phyloP scores from a whole-genome alignment of 2,888 invertebrate genomes.

The Drepana falcataria region DNA sequence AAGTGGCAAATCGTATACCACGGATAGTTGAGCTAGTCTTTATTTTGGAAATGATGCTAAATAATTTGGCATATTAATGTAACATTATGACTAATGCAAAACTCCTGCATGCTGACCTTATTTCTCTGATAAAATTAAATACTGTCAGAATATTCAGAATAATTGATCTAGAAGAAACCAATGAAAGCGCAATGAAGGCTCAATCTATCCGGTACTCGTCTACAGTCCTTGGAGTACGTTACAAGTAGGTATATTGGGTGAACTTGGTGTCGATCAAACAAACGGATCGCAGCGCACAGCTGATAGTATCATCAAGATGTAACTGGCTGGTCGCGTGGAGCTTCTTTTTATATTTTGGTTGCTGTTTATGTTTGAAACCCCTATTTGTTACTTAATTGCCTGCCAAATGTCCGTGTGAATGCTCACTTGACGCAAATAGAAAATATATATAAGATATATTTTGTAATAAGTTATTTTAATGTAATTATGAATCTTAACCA shows the following conservation, averaged over 20 bases:
- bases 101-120: too few species aligned
- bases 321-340: constrained; percentile 5
- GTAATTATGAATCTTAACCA: constrained; percentile 49
- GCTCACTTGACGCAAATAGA: not conserved
- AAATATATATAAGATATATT: constrained; percentile 21
- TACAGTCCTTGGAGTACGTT: too few species aligned
- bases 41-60: too few species aligned
- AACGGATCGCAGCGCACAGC: not conserved
- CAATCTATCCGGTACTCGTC: not conserved
- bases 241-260: too few species aligned
- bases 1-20: not conserved
- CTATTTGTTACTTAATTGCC: constrained; percentile 30
- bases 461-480: constrained; percentile 41
- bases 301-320: not conserved
- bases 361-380: constrained; percentile 24
- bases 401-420: constrained; percentile 16
- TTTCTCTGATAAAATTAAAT: too few species aligned
- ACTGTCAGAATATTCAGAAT: too few species aligned
- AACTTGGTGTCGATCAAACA: not conserved
- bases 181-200: not conserved
- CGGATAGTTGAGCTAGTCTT: too few species aligned
- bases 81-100: too few species aligned
- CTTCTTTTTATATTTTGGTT: constrained; percentile 18
- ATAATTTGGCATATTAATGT: too few species aligned
- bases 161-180: too few species aligned